phyloP scores from a whole-genome alignment of 23 tunicate genomes.

The Trididemnum clinides region DNA sequence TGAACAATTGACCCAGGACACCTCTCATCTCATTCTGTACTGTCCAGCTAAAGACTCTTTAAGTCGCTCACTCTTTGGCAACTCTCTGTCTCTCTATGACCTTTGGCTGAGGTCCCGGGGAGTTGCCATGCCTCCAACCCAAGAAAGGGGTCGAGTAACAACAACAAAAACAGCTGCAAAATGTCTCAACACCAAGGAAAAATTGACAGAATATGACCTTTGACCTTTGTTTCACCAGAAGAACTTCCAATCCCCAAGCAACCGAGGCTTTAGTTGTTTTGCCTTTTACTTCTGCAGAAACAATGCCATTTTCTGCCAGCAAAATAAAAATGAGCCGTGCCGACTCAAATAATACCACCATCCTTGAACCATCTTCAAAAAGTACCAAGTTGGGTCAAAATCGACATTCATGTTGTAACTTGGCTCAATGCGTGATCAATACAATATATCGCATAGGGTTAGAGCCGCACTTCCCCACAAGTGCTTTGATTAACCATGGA shows the following conservation, averaged over 20 bases:
- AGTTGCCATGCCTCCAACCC: too few relatives aligned
- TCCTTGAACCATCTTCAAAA: neutral
- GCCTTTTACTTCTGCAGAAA: neutral
- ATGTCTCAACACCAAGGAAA: too few relatives aligned
- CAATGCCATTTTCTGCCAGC: too few relatives aligned
- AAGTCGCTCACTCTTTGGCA: too few relatives aligned
- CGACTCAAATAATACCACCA: neutral
- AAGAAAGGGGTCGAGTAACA: too few relatives aligned
- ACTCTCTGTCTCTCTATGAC: too few relatives aligned
- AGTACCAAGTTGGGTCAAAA: neutral
- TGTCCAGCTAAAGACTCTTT: too few relatives aligned
- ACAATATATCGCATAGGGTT: neutral
- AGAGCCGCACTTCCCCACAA: neutral
- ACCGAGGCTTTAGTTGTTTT: neutral
- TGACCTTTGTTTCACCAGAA: neutral
- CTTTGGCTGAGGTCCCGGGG: too few relatives aligned
- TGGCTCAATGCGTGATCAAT: neutral
- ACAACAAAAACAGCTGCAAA: too few relatives aligned
- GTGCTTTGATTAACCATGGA: neutral
- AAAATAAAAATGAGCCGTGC: neutral
- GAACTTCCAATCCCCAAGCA: neutral
- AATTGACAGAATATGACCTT: too few relatives aligned
- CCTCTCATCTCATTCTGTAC: too few relatives aligned
- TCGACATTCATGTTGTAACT: neutral
- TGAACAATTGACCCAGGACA: too few relatives aligned